Evolutionary conservation across 2,113 vertebrate species (phyloP).

Genomic region (Phoxinus phoxinus): DNA sequence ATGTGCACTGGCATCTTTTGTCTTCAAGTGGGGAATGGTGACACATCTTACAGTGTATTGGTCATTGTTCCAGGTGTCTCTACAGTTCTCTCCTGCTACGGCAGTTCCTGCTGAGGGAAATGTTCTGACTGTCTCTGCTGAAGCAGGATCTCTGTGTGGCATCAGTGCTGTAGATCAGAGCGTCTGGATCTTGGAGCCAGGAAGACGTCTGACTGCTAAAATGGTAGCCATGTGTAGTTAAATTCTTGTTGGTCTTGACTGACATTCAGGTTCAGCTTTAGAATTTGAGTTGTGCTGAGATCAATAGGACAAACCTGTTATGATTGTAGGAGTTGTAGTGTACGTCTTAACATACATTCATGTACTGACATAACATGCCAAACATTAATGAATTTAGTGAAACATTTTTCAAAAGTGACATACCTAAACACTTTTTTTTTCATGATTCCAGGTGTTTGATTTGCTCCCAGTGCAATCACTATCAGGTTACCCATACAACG

Average conservation of each 20-base stretch:
- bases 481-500: slow-evolving; percentile 26
- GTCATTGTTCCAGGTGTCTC: slow-evolving; percentile 66
- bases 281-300: too few species aligned
- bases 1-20: background rate
- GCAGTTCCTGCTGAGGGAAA: slow-evolving; percentile 74
- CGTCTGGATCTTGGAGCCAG: slow-evolving; percentile 77
- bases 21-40: background rate
- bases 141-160: slow-evolving; percentile 82
- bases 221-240: slow-evolving; percentile 52
- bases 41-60: background rate
- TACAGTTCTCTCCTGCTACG: slow-evolving; percentile 73
- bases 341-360: too few species aligned
- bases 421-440: too few species aligned
- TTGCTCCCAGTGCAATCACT: slow-evolving; percentile 59
- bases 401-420: too few species aligned
- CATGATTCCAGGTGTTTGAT: too few species aligned
- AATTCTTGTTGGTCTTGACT: too few species aligned
- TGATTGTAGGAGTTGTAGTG: too few species aligned
- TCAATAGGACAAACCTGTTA: too few species aligned
- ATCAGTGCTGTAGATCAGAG: slow-evolving; percentile 83
- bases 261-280: too few species aligned
- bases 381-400: too few species aligned
- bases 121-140: slow-evolving; percentile 70
- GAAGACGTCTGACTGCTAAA: slow-evolving; percentile 70
- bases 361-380: too few species aligned